Base-by-base conservation (phyloP, 1,140 invertebrate species). In the Hylaeus volcanicus region DNA sequence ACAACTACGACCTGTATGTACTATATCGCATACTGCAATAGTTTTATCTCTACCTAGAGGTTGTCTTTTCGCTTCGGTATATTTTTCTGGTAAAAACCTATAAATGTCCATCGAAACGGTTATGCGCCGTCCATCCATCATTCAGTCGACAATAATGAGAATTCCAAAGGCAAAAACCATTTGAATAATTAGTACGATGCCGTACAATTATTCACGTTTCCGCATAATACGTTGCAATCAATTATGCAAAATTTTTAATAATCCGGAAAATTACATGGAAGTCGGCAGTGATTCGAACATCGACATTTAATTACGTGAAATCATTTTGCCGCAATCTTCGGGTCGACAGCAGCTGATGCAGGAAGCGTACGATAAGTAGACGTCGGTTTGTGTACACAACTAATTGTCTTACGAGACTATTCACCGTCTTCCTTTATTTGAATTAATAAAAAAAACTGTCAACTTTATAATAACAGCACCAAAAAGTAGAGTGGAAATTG, bases 201-300 rank as follows among this genome's bases (percentile, higher is more conserved):
- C 45, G 61, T 37, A 11, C 45, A 6, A 61, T 77, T 77, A 77
- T 77, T 77, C 66, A 53, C 48, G n/a, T 9, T 9, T 43, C 2
- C 43, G 43, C 3, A 70, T 77, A 43, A 77, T 61, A 61, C 39
- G 45, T 37, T 39, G 55, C 45, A 51, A 61, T 77, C 66, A 53
- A 53, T 77, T 77, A 71, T 63, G 65, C 5, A 70, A 77, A 70
- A 70, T 77, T 70, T 77, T 70, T 77, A 58, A 61, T 77, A 71
- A 61, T 43, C 45, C 6, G 4, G 45, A 71, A 71, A 77, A 71
- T 53, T 51, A 45, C 11, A 53, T 6, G 1, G 5, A 60, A 26
- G 2, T 48, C 26, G 15, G 3, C 12, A 39, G 6, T n/a, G 41
- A 39, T 60, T n/a, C 37, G 39, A 58, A 37, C 9, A 5, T 41